Percentiles rank a stretch among this genome's conserved stretches.
phyloP scores from a whole-genome alignment of 2,888 invertebrate species.

The Drosophila mimetica region DNA sequence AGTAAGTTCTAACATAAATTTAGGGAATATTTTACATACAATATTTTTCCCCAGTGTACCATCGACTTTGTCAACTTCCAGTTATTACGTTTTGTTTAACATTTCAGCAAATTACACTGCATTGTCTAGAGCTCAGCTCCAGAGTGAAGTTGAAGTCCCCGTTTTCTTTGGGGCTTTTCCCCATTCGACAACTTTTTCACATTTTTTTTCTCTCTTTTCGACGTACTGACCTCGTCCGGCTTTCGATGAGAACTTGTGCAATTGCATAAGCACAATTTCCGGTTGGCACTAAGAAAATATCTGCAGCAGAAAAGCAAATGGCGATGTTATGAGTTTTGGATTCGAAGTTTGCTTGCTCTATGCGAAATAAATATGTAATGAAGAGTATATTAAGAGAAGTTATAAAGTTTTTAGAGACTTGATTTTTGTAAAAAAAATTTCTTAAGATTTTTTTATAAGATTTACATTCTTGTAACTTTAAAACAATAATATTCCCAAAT shows the following conservation, averaged over 20 bases:
- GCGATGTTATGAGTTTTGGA: not conserved
- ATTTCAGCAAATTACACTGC: conserved; percentile 69
- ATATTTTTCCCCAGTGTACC: conserved; percentile 18
- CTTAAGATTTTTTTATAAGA: no score
- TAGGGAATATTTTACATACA: no score
- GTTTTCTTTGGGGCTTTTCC: conserved; percentile 5
- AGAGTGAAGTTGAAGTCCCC: conserved; percentile 34
- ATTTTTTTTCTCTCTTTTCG: conserved; percentile 21
- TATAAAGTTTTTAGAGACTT: not conserved
- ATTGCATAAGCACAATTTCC: conserved; percentile 75
- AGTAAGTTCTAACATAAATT: no score
- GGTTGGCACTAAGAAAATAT: conserved; percentile 52
- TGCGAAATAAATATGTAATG: not conserved
- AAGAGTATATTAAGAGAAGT: not conserved
- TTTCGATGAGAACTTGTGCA: conserved; percentile 50
- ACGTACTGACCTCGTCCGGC: conserved; percentile 38
- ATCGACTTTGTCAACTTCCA: conserved; percentile 71
- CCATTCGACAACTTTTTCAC: conserved; percentile 18
- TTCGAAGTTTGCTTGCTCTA: conserved; percentile 15
- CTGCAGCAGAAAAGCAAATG: conserved; percentile 18
- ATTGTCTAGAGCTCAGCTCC: conserved; percentile 57
- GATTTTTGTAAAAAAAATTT: not conserved
- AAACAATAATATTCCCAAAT: no score
- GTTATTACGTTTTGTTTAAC: conserved; percentile 73
- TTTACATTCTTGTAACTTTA: not conserved